These are phyloP conservation scores for Bombus breviceps DNA, from an alignment of 1,140 invertebrate genomes.

Conservation along the genomic window DNA sequence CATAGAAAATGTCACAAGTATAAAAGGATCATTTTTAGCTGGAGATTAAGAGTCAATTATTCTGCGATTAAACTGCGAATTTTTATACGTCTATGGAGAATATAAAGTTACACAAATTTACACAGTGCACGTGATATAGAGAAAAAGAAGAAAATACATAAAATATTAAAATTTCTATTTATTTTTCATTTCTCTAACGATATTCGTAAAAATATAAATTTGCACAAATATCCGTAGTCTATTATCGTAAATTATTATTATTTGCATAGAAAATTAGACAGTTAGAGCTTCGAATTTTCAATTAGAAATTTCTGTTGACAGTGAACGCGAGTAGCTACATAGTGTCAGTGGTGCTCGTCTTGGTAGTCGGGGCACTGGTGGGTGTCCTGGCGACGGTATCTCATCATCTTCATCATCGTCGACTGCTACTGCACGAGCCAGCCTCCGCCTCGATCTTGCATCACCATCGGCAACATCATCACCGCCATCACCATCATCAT, in stretches of 20 bases:
- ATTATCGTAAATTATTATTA: too few relatives aligned
- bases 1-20: too few relatives aligned
- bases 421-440: conserved; percentile 72
- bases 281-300: not conserved
- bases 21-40: too few relatives aligned
- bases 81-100: too few relatives aligned
- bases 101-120: too few relatives aligned
- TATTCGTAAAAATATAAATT: not conserved
- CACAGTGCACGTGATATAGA: not conserved
- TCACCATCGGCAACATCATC: conserved; percentile 75
- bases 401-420: conserved; percentile 78
- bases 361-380: conserved; percentile 76
- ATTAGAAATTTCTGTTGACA: conserved; percentile 56
- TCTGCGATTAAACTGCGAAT: too few relatives aligned
- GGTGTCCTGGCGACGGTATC: conserved; percentile 78
- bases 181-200: not conserved
- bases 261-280: too few relatives aligned
- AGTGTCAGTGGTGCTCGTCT: conserved; percentile 78
- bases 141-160: too few relatives aligned
- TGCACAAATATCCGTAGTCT: accelerated
- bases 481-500: conserved; percentile 71
- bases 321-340: conserved; percentile 77
- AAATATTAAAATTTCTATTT: not conserved
- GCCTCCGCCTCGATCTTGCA: conserved; percentile 71
- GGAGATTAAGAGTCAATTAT: too few relatives aligned